Evolutionary conservation across 2,113 vertebrate genomes (phyloP), one percentile per base, ranked within the genome.

Genomic region (Neodon shergylaensis): DNA sequence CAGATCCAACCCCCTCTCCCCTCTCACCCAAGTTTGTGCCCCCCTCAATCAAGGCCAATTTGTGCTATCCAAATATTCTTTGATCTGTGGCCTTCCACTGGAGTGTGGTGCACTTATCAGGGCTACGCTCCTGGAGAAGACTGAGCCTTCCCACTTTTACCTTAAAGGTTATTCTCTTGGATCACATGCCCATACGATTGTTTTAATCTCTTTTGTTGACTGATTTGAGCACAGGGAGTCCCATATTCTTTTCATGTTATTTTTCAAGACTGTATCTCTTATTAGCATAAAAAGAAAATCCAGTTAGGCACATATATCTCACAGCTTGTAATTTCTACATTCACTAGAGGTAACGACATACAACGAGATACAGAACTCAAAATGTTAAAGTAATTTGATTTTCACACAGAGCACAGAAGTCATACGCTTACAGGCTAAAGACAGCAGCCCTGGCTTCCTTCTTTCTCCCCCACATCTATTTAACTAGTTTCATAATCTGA

Each of bases 241-340:
- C 58, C 61, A 33, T 42, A 39, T 54, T 66, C 14, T 66, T 81
- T 42, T 87, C 44, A 13, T 39, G 12, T 44, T 90, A 10, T 28
- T 73, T 87, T 73, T 52, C 10, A 93, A 21, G 74, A 74, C 11
- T n/a, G 12, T 16, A 87, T 36, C 3, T 95, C 47, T 91, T 82
- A 61, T 22, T 68, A 87, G 72, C 63, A 72, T 90, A 63, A 93
- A 90, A 93, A 74, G 79, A 39, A 92, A 79, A 86, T 86, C 26
- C 47, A 90, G 5, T 49, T 77, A 58, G 39, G 66, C 66, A 86
- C 70, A 11, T 17, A 19, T 54, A 58, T 42, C 5, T 87, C 58
- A 89, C 8, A 89, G 54, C 70, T 58, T 83, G 65, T 49, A 47
- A 72, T 68, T 58, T 90, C 49, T 82, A 3, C n/a, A 90, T 52